Evolutionary conservation across 92 coral and sea anemone genomes (phyloP).

Genomic region (Zoanthus gigantus): DNA sequence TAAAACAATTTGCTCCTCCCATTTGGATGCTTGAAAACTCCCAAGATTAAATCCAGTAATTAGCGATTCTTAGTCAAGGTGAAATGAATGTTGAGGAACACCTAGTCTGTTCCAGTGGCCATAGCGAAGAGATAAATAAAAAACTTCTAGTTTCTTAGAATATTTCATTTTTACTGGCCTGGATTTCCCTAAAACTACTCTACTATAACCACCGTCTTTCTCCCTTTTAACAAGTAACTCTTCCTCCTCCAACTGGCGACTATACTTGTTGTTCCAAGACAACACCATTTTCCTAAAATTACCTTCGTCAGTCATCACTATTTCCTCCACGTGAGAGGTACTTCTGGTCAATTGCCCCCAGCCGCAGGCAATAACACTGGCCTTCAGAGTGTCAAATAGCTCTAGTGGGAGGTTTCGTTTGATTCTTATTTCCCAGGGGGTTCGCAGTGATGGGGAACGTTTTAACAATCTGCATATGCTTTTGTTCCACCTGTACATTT

Average conservation of each 20-base stretch:
- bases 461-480: slow-evolving; percentile 49
- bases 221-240: slow-evolving; percentile 40
- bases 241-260: slow-evolving; percentile 43
- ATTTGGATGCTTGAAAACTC: slow-evolving; percentile 19
- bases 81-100: slow-evolving; percentile 47
- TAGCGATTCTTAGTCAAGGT: background rate
- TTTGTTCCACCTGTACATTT: slow-evolving; percentile 54
- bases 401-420: slow-evolving; percentile 48
- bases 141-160: slow-evolving; percentile 56
- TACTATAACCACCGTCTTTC: slow-evolving; percentile 50
- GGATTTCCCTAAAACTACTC: slow-evolving; percentile 48
- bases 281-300: slow-evolving; percentile 38
- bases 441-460: slow-evolving; percentile 40
- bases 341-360: slow-evolving; percentile 45
- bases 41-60: slow-evolving; percentile 9
- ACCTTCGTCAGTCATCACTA: slow-evolving; percentile 46
- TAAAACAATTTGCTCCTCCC: slow-evolving; percentile 3
- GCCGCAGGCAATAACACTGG: slow-evolving; percentile 34
- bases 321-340: slow-evolving; percentile 47
- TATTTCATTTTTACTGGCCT: slow-evolving; percentile 61
- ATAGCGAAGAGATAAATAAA: slow-evolving; percentile 56
- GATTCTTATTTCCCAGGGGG: slow-evolving; percentile 42
- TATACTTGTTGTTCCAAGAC: slow-evolving; percentile 58
- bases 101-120: slow-evolving; percentile 65
- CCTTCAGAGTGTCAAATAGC: slow-evolving; percentile 40